A percentile compares a stretch with the other conserved stretches of the same genome.
phyloP scores from a whole-genome alignment of 2,113 vertebrate species.

The Piliocolobus tephrosceles region DNA sequence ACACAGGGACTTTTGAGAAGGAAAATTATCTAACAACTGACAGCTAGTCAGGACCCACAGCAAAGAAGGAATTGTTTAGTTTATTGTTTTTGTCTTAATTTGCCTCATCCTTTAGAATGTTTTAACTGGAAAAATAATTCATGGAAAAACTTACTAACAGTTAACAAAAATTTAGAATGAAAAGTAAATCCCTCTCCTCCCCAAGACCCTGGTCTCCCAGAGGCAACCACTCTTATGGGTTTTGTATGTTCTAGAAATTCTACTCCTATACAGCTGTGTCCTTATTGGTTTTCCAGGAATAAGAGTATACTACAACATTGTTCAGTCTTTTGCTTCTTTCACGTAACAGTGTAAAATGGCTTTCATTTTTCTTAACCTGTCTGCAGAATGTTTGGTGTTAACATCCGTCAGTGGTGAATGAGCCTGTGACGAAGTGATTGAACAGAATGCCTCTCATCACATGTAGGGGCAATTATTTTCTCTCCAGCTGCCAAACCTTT shows the following conservation, averaged over 20 bases:
- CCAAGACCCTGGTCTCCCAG: background rate
- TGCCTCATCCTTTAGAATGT: background rate
- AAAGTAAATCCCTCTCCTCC: background rate
- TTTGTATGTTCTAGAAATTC: background rate
- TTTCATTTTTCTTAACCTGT: background rate
- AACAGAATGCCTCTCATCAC: background rate
- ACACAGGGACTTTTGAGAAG: background rate
- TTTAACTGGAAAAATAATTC: constrained; percentile 6
- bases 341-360: background rate
- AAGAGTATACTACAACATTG: no score
- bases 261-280: background rate
- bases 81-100: background rate
- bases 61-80: background rate
- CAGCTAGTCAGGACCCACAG: no score
- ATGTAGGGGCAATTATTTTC: background rate
- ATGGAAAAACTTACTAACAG: background rate
- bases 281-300: background rate
- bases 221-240: background rate
- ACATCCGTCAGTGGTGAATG: background rate
- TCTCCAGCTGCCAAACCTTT: background rate
- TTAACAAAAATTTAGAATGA: background rate
- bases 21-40: background rate
- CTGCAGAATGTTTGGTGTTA: background rate
- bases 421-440: background rate
- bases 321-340: background rate